phyloP scores from a whole-genome alignment of 2,888 invertebrate genomes.

The Drosophila gaucha region DNA sequence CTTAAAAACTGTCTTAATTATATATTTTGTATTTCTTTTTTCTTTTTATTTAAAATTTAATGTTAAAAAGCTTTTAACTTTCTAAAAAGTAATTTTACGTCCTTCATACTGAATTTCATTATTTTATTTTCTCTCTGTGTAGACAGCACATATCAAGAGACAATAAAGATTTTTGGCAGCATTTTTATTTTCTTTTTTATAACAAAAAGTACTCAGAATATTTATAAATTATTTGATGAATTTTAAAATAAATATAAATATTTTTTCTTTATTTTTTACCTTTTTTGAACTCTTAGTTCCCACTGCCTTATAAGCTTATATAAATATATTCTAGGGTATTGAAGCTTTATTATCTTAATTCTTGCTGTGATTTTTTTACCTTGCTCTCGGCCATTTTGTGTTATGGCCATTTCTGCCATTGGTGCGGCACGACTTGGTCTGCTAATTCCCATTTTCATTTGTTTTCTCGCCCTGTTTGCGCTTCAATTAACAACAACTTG shows the following conservation, averaged over 20 bases:
- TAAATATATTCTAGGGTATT: slow-evolving; percentile 13
- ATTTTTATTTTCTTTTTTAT: no score
- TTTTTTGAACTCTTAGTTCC: background rate
- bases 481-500: slow-evolving; percentile 80
- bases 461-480: slow-evolving; percentile 66
- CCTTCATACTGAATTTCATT: background rate
- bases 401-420: slow-evolving; percentile 52
- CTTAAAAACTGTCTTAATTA: background rate
- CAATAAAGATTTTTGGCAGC: background rate
- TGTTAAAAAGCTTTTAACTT: no score
- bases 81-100: background rate
- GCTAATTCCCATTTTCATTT: slow-evolving; percentile 61
- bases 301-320: no score
- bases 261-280: background rate
- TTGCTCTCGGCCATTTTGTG: slow-evolving; percentile 62
- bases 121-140: background rate
- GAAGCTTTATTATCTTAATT: background rate
- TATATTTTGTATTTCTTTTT: no score
- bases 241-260: background rate
- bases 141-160: no score
- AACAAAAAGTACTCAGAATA: no score
- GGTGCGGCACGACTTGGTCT: slow-evolving; percentile 34
- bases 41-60: background rate
- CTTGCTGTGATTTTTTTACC: background rate
- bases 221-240: no score